Conservation (phyloP, 2,888 invertebrate genomes). For the Opisthograptis luteolata region DNA sequence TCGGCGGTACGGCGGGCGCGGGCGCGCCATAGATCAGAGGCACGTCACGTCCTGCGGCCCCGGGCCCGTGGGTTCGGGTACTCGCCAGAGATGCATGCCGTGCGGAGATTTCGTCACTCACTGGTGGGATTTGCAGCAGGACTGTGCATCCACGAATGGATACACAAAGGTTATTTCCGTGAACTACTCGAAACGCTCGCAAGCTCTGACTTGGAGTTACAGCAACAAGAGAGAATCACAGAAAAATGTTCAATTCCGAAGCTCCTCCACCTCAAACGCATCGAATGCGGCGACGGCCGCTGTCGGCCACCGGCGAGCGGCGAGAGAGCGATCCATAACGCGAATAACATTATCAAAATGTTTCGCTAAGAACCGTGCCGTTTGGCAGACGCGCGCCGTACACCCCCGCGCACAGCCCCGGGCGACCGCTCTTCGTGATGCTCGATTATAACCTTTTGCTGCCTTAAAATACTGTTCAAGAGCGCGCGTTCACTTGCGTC, state of each 20-base stretch:
- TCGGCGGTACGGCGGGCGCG: no score
- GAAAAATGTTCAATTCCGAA: background rate
- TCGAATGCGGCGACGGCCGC: background rate
- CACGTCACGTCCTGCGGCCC: no score
- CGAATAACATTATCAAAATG: conserved; percentile 44
- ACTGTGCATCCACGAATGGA: no score
- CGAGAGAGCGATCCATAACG: conserved; percentile 29
- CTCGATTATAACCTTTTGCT: conserved; percentile 8
- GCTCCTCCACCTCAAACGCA: background rate
- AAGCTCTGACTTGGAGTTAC: no score
- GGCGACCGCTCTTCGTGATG: background rate
- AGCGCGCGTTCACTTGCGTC: conserved; percentile 7
- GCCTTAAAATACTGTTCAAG: conserved; percentile 3
- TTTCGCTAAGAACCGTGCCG: conserved; percentile 44
- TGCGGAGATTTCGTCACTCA: no score
- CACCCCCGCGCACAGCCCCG: conserved; percentile 4
- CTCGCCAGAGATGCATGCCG: no score
- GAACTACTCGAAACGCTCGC: no score
- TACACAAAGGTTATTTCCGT: no score
- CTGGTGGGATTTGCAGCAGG: no score
- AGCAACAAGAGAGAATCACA: no score
- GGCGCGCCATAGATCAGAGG: no score
- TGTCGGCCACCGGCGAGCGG: background rate
- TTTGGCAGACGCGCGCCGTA: conserved; percentile 37
- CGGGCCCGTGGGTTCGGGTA: no score